Evolutionary conservation across 2,113 vertebrate species (phyloP).

Genomic region (Phalacrocorax aristotelis): DNA sequence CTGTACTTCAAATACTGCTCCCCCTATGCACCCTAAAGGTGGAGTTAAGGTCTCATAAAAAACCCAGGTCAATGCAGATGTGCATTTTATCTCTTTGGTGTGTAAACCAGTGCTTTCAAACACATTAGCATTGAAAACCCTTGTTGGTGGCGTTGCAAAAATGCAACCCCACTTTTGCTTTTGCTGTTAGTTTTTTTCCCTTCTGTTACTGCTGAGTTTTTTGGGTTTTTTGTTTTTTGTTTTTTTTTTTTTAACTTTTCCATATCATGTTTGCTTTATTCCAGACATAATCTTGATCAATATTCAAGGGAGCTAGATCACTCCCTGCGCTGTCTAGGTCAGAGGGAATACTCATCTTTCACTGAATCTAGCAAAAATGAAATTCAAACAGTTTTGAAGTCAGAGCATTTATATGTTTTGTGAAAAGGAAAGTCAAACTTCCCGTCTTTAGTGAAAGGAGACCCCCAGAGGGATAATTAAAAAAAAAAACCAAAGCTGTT

Average conservation of each 20-base stretch:
- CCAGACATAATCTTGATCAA: neutral
- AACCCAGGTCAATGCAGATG: too few relatives aligned
- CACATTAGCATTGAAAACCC: neutral
- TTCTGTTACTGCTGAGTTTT: neutral
- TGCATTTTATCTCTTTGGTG: neutral
- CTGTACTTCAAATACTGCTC: neutral
- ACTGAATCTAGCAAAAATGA: neutral
- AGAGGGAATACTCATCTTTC: neutral
- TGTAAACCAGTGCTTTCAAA: neutral
- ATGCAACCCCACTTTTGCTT: neutral
- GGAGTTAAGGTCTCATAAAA: neutral
- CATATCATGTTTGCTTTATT: neutral
- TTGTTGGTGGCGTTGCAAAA: neutral
- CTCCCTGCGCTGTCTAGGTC: accelerated
- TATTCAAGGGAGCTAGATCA: neutral
- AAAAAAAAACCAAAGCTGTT: neutral
- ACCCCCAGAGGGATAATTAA: accelerated
- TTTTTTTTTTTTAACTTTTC: neutral
- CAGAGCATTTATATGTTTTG: neutral
- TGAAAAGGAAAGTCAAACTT: neutral
- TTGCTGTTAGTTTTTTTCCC: neutral
- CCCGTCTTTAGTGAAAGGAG: neutral
- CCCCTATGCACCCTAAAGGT: accelerated
- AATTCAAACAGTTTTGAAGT: neutral
- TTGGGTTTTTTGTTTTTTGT: neutral